Evolutionary conservation across 2,113 vertebrate species (phyloP).

Genomic region (Formicarius rufipectus): DNA sequence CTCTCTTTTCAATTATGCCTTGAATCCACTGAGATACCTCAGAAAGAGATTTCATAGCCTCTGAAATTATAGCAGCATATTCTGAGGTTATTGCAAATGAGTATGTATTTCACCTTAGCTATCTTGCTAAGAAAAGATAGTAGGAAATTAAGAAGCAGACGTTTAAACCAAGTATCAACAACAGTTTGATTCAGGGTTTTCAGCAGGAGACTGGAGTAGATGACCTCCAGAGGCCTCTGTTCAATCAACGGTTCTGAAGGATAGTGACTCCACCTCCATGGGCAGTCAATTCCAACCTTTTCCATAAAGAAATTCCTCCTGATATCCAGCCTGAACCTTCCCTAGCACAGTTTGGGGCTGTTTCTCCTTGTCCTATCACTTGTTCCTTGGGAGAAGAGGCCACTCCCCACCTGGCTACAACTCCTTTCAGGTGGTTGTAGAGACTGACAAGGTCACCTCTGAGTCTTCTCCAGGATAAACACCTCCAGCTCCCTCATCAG

Average conservation of each 20-base stretch:
- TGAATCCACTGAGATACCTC: conserved; percentile 79
- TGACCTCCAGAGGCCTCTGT: background rate
- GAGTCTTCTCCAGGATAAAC: background rate
- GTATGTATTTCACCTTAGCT: accelerated
- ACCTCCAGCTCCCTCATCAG: background rate
- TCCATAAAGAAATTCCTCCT: background rate
- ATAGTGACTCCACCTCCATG: background rate
- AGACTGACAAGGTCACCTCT: background rate
- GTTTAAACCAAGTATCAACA: background rate
- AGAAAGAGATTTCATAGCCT: conserved; percentile 73
- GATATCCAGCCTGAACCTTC: background rate
- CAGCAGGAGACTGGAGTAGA: background rate
- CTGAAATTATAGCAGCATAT: conserved; percentile 67
- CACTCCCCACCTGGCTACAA: background rate
- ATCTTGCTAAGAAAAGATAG: background rate
- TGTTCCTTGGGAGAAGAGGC: background rate
- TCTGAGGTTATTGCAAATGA: background rate
- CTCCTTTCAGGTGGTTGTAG: background rate
- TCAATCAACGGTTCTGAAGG: background rate
- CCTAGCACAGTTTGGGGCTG: background rate
- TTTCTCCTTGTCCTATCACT: background rate
- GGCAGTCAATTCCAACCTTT: background rate
- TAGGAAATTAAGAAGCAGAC: background rate
- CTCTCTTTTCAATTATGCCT: conserved; percentile 74
- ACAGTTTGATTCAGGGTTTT: background rate